phyloP scores from a whole-genome alignment of 2,113 vertebrate species.

The Rostratula benghalensis region DNA sequence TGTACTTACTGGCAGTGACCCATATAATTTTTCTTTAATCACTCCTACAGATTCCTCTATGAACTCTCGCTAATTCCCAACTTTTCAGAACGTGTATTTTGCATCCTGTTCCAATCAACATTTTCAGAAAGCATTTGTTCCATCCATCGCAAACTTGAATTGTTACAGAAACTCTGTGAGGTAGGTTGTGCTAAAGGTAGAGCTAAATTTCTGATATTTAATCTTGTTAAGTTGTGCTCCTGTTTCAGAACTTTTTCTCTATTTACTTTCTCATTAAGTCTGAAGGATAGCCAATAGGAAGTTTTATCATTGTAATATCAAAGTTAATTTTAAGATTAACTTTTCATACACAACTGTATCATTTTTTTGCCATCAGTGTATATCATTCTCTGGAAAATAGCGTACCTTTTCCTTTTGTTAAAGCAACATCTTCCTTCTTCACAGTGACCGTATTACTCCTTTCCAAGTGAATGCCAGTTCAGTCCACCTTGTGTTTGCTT shows the following conservation, averaged over 20 bases:
- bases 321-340: not conserved
- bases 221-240: not conserved
- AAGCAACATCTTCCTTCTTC: not conserved
- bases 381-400: not conserved
- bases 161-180: conserved; percentile 89
- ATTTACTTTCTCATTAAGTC: conserved; percentile 25
- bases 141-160: conserved; percentile 88
- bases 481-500: not conserved
- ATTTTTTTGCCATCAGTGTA: not conserved
- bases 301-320: not conserved
- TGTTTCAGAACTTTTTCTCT: conserved; percentile 39
- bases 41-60: conserved; percentile 86
- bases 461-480: not conserved
- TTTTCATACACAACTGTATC: not conserved
- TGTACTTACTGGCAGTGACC: not conserved
- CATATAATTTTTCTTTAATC: not conserved
- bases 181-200: conserved; percentile 69
- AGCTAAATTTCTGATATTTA: conserved; percentile 11
- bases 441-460: not conserved
- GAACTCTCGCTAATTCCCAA: conserved; percentile 92
- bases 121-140: conserved; percentile 91
- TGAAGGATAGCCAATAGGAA: not conserved
- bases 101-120: conserved; percentile 93
- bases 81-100: conserved; percentile 94
- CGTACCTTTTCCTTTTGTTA: not conserved